Conservation (phyloP, 2,113 vertebrate species). For the Anhinga rufa region DNA sequence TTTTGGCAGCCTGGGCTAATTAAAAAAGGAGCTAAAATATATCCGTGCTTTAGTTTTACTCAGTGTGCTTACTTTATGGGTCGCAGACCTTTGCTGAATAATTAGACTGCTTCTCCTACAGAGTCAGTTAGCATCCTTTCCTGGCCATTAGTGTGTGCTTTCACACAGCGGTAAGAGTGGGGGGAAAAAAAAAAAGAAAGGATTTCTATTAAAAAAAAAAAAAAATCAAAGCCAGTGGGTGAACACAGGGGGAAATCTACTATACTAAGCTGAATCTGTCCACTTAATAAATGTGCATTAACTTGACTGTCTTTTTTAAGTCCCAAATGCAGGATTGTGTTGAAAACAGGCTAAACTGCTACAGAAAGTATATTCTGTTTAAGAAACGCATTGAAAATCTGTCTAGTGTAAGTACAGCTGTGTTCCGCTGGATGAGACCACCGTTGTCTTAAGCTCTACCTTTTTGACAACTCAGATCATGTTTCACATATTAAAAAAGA, state of each 20-base stretch:
- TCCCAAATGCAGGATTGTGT: not conserved
- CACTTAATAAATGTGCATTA: not conserved
- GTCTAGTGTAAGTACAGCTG: not conserved
- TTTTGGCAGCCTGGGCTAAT: not conserved
- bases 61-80: not conserved
- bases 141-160: not conserved
- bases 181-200: not conserved
- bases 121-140: not conserved
- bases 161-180: not conserved
- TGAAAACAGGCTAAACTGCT: not conserved
- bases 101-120: not conserved
- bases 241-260: not conserved
- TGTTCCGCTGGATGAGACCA: not conserved
- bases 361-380: not conserved
- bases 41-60: not conserved
- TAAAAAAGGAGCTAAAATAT: not conserved
- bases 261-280: not conserved
- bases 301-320: not conserved
- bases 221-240: not conserved
- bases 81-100: not conserved
- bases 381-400: not conserved
- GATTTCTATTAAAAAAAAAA: not conserved
- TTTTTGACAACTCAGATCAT: not conserved
- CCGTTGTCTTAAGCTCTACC: not conserved
- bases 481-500: not conserved